Percentiles rank a stretch among this genome's conserved stretches.
Conservation (phyloP, 2,888 invertebrate genomes). For the Hypselothyrea guttata region DNA sequence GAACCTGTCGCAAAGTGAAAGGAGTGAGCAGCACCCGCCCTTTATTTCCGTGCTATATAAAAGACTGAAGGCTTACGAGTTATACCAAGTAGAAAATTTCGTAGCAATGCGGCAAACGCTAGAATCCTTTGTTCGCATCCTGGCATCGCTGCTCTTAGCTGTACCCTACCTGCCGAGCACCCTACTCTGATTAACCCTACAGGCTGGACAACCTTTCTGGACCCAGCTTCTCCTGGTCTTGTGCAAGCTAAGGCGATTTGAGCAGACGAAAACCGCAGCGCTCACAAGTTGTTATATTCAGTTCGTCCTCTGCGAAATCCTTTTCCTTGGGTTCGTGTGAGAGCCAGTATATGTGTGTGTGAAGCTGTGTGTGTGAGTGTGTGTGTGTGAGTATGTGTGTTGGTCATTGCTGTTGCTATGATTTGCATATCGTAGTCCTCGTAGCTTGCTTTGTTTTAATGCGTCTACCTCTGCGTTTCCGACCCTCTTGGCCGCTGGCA, state of each 20-base stretch:
- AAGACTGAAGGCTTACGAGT: slow-evolving; percentile 1
- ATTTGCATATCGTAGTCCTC: slow-evolving; percentile 72
- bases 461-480: slow-evolving; percentile 49
- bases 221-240: slow-evolving; percentile 52
- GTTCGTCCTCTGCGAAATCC: slow-evolving; percentile 58
- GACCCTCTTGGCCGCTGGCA: slow-evolving; percentile 8
- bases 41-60: not conserved
- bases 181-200: slow-evolving; percentile 25
- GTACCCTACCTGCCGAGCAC: slow-evolving; percentile 36
- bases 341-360: slow-evolving; percentile 14
- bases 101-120: slow-evolving; percentile 16
- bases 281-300: slow-evolving; percentile 71
- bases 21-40: slow-evolving; percentile 9
- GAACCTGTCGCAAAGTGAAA: not conserved
- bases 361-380: slow-evolving; percentile 12
- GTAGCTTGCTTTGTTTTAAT: slow-evolving; percentile 76
- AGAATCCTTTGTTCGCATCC: slow-evolving; percentile 56
- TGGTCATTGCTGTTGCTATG: slow-evolving; percentile 67
- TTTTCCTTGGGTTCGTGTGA: slow-evolving; percentile 53
- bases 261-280: slow-evolving; percentile 69
- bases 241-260: slow-evolving; percentile 74
- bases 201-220: slow-evolving; percentile 19
- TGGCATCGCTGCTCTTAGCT: slow-evolving; percentile 25
- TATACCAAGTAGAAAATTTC: slow-evolving; percentile 21
- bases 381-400: slow-evolving; percentile 23